Evolutionary conservation across 1,140 invertebrate species (phyloP), one percentile per base, ranked within the genome.

Genomic region (Eriocheir sinensis): DNA sequence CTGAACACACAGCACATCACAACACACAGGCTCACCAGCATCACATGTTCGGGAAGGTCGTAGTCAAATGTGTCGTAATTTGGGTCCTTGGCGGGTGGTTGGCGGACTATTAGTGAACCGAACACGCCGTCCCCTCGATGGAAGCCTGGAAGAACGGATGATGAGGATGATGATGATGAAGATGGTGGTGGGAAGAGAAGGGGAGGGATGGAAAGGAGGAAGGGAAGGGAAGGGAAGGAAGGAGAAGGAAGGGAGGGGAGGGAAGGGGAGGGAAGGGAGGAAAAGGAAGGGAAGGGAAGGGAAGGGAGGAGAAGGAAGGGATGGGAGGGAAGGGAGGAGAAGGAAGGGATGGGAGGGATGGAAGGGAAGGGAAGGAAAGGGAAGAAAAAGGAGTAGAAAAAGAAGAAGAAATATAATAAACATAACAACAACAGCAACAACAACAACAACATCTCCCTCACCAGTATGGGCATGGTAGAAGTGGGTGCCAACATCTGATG

Each of bases 391-490:
- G 44, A 48, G 44, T n/a, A 48, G 44, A 48, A 15, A 48, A 48
- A 48, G 15, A 48, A 48, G 15, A 48, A 4, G 15, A 15, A 48
- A 48, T 48, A 48, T 15, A 48, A 48, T n/a, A n/a, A 72, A 9
- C 21, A 72, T n/a, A 21, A 72, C 60, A 21, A n/a, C 60, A 21
- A n/a, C 60, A 21, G n/a, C 60, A 1, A 72, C 60, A 21, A 72
- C 60, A 2, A 72, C 60, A 21, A 72, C 17, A 21, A 27, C 0
- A 2, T n/a, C 4, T n/a, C 17, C 96, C 89, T 97, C 96, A 96
- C 98, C 98, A 21, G 98, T 98, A 96, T 99, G 99, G 0, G 98
- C 98, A 96, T 99, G 99, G 98, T 98, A 99, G 96, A 98, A 99
- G 96, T 99, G 98, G 0, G 98, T 99, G 44, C 98, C 98, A 0